Base-by-base conservation (phyloP, 1,140 invertebrate species). In the Polypedilum pembai region DNA sequence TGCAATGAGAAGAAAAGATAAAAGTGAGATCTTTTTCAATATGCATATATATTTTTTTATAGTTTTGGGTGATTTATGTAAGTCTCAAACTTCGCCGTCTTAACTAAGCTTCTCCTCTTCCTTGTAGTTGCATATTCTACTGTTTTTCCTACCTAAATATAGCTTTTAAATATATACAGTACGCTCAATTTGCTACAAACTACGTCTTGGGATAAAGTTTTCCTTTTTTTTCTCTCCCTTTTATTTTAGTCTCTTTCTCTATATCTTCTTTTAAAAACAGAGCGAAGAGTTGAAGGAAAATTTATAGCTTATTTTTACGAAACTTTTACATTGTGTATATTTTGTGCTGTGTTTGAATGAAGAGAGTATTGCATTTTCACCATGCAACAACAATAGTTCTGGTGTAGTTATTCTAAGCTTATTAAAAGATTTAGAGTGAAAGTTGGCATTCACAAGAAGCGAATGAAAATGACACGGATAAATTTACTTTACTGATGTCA, bases 121-220 rank as follows among this genome's bases (percentile, higher is more conserved):
- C 12, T 15, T 56, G n/a, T n/a, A n/a, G n/a, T n/a, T n/a, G 10
- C 45, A n/a, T 4, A n/a, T 56, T n/a, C 12, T 56, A 15, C n/a
- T 56, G n/a, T 56, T 56, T 8, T 56, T 56, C 45, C 45, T 56
- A 56, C 45, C 12, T 56, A 56, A 56, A n/a, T n/a, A 56, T n/a
- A n/a, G 12, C 45, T 56, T 56, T n/a, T n/a, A 56, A 56, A 56
- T 56, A 12, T 56, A 56, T 56, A 56, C 12, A 33, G 24, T 56
- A 56, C 45, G 45, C 45, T 56, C 45, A 56, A 56, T 56, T 56
- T 56, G 45, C 45, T 56, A 56, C 45, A 56, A 56, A 56, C 45
- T 56, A 56, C 45, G n/a, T 56, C 45, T 56, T 56, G 3, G 10
- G 45, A 56, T 56, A n/a, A 56, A 56, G 12, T 56, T 56, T 45